Base-by-base conservation (phyloP, 1,140 invertebrate species). In the Saccostrea glomerata region DNA sequence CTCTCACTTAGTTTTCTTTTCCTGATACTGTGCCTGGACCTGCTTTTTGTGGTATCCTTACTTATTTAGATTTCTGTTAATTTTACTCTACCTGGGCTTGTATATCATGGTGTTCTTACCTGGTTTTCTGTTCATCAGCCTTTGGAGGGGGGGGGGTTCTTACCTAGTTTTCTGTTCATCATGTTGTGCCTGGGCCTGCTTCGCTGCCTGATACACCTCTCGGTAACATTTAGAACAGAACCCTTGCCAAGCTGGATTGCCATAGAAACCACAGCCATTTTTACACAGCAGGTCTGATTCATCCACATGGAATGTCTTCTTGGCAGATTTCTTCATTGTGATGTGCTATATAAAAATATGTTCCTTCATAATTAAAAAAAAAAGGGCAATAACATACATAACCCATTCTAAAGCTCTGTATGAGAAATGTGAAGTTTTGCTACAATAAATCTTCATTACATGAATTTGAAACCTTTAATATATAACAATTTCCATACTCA, bases 231-330 rank as follows among this genome's bases (percentile, higher is more conserved):
- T 97, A 40, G 98, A 99, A 94, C 99, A 99, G 94, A 98, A 98
- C 20, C 98, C 97, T 94, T 98, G 97, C 97, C 98, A 99, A 93
- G 98, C 97, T 55, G 98, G 97, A 95, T 99, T 99, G 25, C 99
- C 99, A 95, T 97, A 99, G 96, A 97, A 99, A 87, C 98, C 98
- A 96, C 98, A 99, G 20, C 98, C 97, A 95, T 98, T 98, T 94
- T 98, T 98, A 95, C 99, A 99, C 91, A 98, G 97, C 89, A 99
- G 95, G 95, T 98, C 98, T 86, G 97, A 96, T 91, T 97, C 97
- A 89, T 97, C 97, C 77, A 98, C 97, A 87, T 97, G 96, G 89
- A 97, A 95, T 6, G 25, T 36, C 47, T 89, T 92, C 85, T 92
- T 92, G 20, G 66, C 56, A 47, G 55, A 23, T 17, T 84, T 84